phyloP scores from a whole-genome alignment of 2,113 vertebrate species.

The Corythaeola cristata region DNA sequence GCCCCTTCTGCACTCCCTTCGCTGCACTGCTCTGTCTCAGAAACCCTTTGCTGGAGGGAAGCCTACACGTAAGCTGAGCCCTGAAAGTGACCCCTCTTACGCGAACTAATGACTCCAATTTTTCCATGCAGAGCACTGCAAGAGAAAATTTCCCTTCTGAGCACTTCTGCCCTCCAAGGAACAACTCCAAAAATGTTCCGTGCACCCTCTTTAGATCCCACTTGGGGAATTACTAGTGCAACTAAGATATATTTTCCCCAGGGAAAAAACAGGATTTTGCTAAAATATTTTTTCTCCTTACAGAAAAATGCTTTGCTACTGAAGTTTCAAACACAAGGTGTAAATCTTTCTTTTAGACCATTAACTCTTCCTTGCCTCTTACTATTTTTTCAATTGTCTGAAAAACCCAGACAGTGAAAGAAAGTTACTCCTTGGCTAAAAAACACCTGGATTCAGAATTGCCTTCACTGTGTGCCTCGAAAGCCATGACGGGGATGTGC shows the following conservation, averaged over 20 bases:
- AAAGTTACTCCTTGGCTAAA: neutral
- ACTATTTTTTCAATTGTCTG: neutral
- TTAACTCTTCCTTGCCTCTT: neutral
- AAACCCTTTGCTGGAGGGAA: neutral
- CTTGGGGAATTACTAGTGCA: neutral
- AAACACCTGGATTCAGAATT: neutral
- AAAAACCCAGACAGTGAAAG: neutral
- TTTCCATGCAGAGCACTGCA: neutral
- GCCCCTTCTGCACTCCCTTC: neutral
- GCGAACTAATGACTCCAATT: neutral
- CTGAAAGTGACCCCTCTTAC: neutral
- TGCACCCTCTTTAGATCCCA: neutral
- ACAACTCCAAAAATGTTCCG: neutral
- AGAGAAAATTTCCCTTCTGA: neutral
- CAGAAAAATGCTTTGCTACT: neutral
- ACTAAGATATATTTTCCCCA: neutral
- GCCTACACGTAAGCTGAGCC: neutral
- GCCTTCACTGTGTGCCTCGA: rapidly evolving
- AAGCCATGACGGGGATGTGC: neutral
- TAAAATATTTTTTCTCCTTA: neutral
- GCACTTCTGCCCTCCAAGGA: neutral
- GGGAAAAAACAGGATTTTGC: neutral
- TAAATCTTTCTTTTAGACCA: neutral
- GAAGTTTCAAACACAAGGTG: neutral
- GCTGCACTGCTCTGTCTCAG: neutral